Percentiles rank a stretch among this genome's conserved stretches.
phyloP scores from a whole-genome alignment of 1,140 invertebrate species.

The Nasonia vitripennis region DNA sequence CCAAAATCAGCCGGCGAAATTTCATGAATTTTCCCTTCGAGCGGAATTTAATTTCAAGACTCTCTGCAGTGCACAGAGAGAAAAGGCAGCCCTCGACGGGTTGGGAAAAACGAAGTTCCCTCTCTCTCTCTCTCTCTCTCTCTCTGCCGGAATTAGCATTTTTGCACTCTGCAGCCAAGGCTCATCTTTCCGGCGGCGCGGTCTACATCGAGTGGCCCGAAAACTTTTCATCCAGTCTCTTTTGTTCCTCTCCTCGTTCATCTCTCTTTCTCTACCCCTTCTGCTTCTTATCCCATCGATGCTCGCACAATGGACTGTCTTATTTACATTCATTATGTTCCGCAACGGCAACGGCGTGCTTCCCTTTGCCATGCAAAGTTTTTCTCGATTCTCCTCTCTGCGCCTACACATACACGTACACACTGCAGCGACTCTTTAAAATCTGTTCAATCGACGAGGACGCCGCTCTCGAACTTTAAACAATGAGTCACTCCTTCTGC shows the following conservation, averaged over 20 bases:
- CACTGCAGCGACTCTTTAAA: constrained; percentile 35
- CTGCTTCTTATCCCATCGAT: constrained; percentile 24
- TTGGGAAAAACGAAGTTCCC: background rate
- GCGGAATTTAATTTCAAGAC: no score
- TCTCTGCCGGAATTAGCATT: constrained; percentile 26
- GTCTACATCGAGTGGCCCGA: background rate
- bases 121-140: background rate
- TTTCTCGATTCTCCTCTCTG: constrained; percentile 40
- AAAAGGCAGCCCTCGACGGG: background rate
- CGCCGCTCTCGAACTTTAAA: constrained; percentile 42
- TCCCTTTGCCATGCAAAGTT: constrained; percentile 40
- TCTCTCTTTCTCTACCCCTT: constrained; percentile 9
- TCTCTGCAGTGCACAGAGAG: background rate
- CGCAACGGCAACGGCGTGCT: background rate
- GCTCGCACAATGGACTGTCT: constrained; percentile 48
- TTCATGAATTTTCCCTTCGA: background rate
- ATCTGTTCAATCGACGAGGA: constrained; percentile 43
- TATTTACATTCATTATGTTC: constrained; percentile 51
- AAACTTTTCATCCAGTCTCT: constrained; percentile 38
- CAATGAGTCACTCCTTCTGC: constrained; percentile 39
- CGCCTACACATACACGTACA: background rate
- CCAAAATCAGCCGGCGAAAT: background rate
- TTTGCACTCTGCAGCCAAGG: constrained; percentile 5
- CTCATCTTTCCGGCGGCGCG: no score
- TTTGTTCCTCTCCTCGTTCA: constrained; percentile 24